Base-by-base conservation (phyloP, 2,113 vertebrate genomes). In the Myocastor coypus region DNA sequence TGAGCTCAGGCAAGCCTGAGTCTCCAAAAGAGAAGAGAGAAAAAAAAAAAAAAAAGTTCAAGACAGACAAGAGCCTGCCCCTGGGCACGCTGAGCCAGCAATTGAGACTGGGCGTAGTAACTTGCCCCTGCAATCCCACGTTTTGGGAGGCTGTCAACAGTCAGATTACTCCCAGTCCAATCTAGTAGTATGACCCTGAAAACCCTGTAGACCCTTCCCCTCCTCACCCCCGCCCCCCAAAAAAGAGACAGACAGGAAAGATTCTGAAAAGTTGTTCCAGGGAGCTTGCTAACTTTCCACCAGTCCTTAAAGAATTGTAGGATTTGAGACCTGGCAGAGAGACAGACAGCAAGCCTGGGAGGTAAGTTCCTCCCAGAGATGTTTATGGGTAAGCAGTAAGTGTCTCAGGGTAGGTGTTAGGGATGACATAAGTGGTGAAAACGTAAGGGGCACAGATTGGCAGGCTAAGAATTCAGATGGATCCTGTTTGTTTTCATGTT, bases 211-310 rank as follows among this genome's bases (percentile, higher is more conserved):
- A 46, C 46, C 46, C 46, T 46, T 46, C 8, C 46, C 46, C 46
- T 46, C 46, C 46, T 8, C 46, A 5, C 46, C 32, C 30, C 30
- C 64, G 32, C 30, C 32, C 13, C 32, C 64, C 32, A 66, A 66
- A 69, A 69, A 28, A 26, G 30, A 37, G 19, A 69, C 22, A 34
- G n/a, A 63, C 46, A 46, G 57, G 83, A 93, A 42, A 93, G 73
- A 10, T 66, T 93, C 73, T 95, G 84, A 92, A 96, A 95, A 92
- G 40, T n/a, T 83, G 63, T 73, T 84, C 90, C 57, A 81, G 13
- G 32, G 61, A 94, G 32, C 4, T 52, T 84, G 63, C 24, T 73
- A 52, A 83, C 61, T 71, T 80, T 93, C 61, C 59, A 71, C 17
- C 32, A 83, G n/a, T 10, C 40, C 55, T 92, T 71, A 78, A 93